These are phyloP conservation scores for Ianthella basta DNA, from an alignment of 37 sponge, comb jelly and placozoan species.

Conservation along the genomic window DNA sequence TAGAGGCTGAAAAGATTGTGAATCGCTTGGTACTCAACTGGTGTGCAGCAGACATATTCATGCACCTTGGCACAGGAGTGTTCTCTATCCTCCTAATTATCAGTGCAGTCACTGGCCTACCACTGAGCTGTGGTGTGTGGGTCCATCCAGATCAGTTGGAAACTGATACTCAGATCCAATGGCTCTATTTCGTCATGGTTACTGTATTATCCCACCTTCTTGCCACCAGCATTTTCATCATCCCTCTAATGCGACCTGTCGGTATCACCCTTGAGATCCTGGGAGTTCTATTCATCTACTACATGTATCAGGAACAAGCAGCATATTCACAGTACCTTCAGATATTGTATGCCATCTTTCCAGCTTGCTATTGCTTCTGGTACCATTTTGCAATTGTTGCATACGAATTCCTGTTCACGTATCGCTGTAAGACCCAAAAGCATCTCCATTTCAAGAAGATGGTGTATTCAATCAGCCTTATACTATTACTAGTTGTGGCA, in stretches of 20 bases:
- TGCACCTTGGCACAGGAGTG: background rate
- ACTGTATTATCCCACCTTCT: no score
- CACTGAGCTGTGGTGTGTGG: background rate
- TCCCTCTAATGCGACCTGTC: no score
- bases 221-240: no score
- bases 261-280: no score
- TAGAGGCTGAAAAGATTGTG: background rate
- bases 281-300: no score
- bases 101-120: background rate
- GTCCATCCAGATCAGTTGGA: background rate
- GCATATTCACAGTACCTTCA: constrained; percentile 1
- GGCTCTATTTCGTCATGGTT: no score
- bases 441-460: background rate
- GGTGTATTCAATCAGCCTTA: background rate
- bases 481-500: background rate
- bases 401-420: no score
- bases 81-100: constrained; percentile 1
- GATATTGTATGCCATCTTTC: constrained; percentile 10
- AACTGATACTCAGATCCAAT: no score
- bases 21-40: background rate
- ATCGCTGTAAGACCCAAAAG: no score
- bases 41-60: background rate
- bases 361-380: constrained; percentile 5
- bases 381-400: background rate
- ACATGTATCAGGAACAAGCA: background rate